phyloP scores from a whole-genome alignment of 2,797 vertebrate genomes.

The Sebastolobus altivelis region DNA sequence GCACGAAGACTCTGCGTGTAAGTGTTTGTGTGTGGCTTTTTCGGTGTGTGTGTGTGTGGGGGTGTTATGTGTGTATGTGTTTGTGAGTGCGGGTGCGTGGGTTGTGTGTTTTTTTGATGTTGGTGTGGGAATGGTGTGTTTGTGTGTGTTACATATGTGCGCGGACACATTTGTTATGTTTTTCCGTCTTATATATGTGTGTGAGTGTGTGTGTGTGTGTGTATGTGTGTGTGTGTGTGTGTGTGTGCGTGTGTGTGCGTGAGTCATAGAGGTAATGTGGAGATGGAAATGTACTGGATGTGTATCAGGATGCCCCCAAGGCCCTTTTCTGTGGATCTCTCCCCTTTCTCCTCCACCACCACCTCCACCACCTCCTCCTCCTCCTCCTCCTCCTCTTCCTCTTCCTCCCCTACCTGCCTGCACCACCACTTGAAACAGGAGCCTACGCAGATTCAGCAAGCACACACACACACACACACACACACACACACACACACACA shows the following conservation, averaged over 20 bases:
- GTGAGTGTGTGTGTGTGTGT: conserved; percentile 72
- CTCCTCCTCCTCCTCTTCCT: conserved; percentile 81
- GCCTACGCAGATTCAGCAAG: conserved; percentile 88
- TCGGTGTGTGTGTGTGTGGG: conserved; percentile 38
- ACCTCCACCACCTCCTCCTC: conserved; percentile 66
- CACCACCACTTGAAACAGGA: conserved; percentile 88
- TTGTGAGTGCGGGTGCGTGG: conserved; percentile 61
- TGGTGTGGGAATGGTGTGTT: conserved; percentile 74
- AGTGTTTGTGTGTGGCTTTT: conserved; percentile 66
- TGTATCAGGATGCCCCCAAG: conserved; percentile 82
- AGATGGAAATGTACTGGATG: conserved; percentile 81
- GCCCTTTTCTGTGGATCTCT: conserved; percentile 80
- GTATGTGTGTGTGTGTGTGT: conserved; percentile 72
- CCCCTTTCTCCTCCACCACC: conserved; percentile 77
- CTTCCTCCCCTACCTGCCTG: conserved; percentile 84
- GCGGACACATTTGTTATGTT: conserved; percentile 66
- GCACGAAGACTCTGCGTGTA: conserved; percentile 69
- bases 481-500: conserved; percentile 49
- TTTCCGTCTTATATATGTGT: conserved; percentile 57
- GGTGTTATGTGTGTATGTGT: conserved; percentile 64
- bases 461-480: conserved; percentile 48
- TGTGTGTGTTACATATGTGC: conserved; percentile 68
- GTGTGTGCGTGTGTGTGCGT: conserved; percentile 69
- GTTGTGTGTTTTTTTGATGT: conserved; percentile 69
- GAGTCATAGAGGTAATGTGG: conserved; percentile 80